A percentile compares a stretch with the other conserved stretches of the same genome.
These are phyloP conservation scores for Peromyscus eremicus DNA, from an alignment of 2,797 vertebrate genomes.

Conservation along the genomic window DNA sequence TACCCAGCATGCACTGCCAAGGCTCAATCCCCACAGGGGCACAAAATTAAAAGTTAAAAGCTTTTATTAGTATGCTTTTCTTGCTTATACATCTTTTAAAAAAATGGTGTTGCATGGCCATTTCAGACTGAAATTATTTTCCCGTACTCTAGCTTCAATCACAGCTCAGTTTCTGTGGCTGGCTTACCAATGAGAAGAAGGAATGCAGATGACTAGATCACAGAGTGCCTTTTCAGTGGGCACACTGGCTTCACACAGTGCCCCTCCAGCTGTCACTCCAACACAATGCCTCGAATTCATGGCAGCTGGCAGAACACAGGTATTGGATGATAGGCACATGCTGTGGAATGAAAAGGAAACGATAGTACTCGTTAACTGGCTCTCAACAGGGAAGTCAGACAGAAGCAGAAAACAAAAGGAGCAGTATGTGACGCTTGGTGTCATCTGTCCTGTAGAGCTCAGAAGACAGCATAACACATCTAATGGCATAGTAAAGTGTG, in stretches of 20 bases:
- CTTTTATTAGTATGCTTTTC: neutral
- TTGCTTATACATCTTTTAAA: neutral
- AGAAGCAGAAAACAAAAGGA: too few relatives aligned
- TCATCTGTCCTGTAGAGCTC: neutral
- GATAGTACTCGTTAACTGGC: neutral
- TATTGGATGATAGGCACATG: neutral
- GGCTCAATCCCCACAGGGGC: neutral
- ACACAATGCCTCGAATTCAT: neutral
- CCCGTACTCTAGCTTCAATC: neutral
- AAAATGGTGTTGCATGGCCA: neutral
- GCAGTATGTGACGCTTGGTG: neutral
- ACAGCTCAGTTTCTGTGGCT: neutral
- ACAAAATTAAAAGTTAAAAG: neutral
- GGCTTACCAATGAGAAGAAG: neutral
- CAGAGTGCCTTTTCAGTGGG: neutral
- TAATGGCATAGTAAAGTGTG: neutral
- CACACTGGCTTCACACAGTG: neutral
- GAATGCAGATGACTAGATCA: neutral
- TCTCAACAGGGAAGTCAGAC: neutral
- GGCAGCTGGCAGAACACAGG: neutral
- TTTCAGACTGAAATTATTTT: neutral
- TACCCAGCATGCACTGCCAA: neutral
- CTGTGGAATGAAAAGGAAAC: neutral
- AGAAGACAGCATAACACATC: neutral
- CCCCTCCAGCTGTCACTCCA: neutral